These are phyloP conservation scores for Zosterops borbonicus DNA, from an alignment of 2,113 vertebrate species.

Conservation along the genomic window DNA sequence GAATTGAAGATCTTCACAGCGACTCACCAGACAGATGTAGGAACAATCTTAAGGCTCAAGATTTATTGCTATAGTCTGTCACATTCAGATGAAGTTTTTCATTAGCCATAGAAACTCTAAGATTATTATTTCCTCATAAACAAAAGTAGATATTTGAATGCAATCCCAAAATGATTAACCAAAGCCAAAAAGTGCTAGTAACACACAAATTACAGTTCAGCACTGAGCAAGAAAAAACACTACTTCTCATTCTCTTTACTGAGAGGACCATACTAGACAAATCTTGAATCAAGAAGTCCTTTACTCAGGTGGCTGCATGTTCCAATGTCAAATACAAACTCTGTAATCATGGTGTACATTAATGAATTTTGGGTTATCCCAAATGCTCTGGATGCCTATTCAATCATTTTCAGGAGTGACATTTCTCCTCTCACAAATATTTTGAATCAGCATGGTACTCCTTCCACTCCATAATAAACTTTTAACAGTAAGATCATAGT, in stretches of 20 bases:
- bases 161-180: neutral
- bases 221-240: neutral
- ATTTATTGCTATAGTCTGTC: neutral
- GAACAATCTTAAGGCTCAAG: neutral
- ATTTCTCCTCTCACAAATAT: neutral
- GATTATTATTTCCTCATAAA: neutral
- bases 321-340: neutral
- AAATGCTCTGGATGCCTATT: neutral
- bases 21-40: neutral
- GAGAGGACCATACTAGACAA: neutral
- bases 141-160: neutral
- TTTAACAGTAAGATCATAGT: neutral
- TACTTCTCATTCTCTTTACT: neutral
- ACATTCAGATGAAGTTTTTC: neutral
- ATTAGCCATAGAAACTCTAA: neutral
- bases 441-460: neutral
- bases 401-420: neutral
- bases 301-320: neutral
- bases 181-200: neutral
- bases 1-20: neutral
- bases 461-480: neutral
- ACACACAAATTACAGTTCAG: neutral
- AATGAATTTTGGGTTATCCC: neutral
- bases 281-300: neutral
- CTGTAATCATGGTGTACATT: neutral